Evolutionary conservation across 2,113 vertebrate species (phyloP), one percentile per base, ranked within the genome.

Genomic region (Poeciliopsis prolifica): DNA sequence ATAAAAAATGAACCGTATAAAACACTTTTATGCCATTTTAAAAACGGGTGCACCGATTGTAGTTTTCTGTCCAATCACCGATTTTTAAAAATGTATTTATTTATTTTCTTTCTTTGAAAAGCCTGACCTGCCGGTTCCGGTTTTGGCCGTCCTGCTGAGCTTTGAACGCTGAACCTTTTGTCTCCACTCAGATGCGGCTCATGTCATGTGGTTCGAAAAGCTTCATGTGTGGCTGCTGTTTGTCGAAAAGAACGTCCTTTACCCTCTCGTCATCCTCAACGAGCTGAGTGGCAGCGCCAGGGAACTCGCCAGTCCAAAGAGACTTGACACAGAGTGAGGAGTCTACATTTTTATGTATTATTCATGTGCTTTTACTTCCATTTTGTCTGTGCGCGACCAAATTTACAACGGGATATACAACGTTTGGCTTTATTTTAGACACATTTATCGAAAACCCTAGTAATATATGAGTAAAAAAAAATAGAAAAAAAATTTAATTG

Each of bases 131-230:
- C 35, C 35, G 10, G 10, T 37, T 37, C 35, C 2, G 10, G 35
- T 37, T 37, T 37, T 3, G 35, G 29, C 29, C 19, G 30, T 37
- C 22, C 10, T 22, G 17, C 10, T 22, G 12, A 63, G 3, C 72
- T 35, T 35, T 35, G 5, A 61, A 29, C 26, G 10, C 0, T 22
- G 0, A 58, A 24, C 15, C 29, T 19, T 30, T 11, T 70, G 13
- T 70, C 44, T 71, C 31, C 54, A 30, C 67, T 60, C 92, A 99
- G 98, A 96, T 91, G 97, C 97, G 6, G 97, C 97, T 13, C 96
- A 99, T 48, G 94, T 99, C 78, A 99, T 99, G 98, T 99, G 98
- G 98, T 99, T 99, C 89, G 97, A 99, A 83, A 98, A 98, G 87
- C 95, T 98, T 78, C 97, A 99, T 1, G 96, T 99, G 77, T 99